Base-by-base conservation (phyloP, 2,113 vertebrate species). In the Alouatta palliata region DNA sequence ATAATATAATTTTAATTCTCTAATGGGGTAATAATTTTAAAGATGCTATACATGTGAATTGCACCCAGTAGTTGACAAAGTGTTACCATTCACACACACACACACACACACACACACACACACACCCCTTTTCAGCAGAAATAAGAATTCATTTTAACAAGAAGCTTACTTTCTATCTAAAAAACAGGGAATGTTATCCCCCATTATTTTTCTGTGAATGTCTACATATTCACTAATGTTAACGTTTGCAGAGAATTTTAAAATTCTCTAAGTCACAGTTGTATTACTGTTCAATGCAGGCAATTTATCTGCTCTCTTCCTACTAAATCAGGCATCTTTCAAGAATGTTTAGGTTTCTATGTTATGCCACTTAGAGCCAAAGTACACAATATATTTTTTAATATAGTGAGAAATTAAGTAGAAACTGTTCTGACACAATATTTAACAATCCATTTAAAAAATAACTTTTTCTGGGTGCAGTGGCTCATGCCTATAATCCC, bases 401-500 rank as follows among this genome's bases (percentile, higher is more conserved):
- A 91, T 95, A 79, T 27, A 56, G 9, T 40, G 52, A 64, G 87
- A 97, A 96, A 95, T 96, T 94, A 97, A 97, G 85, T 95, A 96
- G 27, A 92, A 96, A 89, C 19, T 95, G 30, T 76, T 94, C 96
- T n/a, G 70, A 81, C 20, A 80, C 16, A 86, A 20, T 61, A 75
- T 91, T 97, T 97, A 77, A 58, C 27, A 95, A 85, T 96, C 61
- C 66, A 96, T 94, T 97, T 70, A 70, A 96, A 97, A 25, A 92
- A 52, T 17, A 52, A 52, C 49, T 16, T 52, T 52, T 17, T 52
- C 16, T 52, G 52, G 52, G 52, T 17, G 16, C 3, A 5, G 52
- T 52, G 52, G 52, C 52, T 52, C 52, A 52, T 1, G 5, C 16
- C 52, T 52, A 4, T 52, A 52, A 52, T 52, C 52, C 52, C 16